Percentiles rank a stretch among this genome's conserved stretches.
phyloP scores from a whole-genome alignment of 2,113 vertebrate species.

The Phainopepla nitens region DNA sequence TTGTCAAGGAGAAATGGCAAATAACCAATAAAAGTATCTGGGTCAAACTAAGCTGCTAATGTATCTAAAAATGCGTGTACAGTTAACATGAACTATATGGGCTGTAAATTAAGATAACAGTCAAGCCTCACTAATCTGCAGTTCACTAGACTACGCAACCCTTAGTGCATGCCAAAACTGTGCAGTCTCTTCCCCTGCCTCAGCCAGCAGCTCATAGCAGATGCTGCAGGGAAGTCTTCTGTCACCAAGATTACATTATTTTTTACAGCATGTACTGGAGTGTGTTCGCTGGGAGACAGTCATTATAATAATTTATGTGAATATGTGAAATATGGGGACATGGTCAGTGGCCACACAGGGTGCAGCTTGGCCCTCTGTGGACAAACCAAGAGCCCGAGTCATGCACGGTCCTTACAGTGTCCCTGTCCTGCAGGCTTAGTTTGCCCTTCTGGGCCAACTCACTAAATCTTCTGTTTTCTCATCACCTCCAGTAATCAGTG shows the following conservation, averaged over 20 bases:
- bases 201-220: neutral
- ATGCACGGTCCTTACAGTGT: fast-evolving
- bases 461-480: neutral
- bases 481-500: neutral
- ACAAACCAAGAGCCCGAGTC: neutral
- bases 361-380: neutral
- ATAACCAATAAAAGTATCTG: slow-evolving; percentile 19
- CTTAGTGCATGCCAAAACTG: neutral
- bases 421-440: neutral
- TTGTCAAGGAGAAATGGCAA: slow-evolving; percentile 37
- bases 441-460: neutral
- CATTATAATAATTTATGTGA: neutral
- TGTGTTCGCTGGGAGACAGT: neutral
- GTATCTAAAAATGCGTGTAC: slow-evolving; percentile 30
- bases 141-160: neutral
- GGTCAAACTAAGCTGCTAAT: slow-evolving; percentile 34
- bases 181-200: neutral
- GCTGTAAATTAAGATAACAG: slow-evolving; percentile 48
- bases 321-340: neutral
- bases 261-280: neutral
- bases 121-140: neutral
- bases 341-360: neutral
- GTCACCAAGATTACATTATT: neutral
- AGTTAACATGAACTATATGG: slow-evolving; percentile 6
- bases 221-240: neutral